phyloP scores from a whole-genome alignment of 2,113 vertebrate genomes.

The Garra rufa region DNA sequence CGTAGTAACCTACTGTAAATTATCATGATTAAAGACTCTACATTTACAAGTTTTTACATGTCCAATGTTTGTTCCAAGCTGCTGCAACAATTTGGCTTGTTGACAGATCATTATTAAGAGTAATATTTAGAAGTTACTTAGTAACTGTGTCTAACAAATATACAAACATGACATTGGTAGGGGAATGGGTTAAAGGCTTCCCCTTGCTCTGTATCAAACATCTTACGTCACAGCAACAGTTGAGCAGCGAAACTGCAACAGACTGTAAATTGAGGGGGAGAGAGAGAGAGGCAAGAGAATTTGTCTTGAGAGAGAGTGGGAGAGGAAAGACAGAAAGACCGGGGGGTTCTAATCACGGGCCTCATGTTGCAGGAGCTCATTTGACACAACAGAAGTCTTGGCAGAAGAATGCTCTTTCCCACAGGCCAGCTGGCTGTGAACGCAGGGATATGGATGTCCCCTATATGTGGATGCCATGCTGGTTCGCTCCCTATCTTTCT shows the following conservation, averaged over 20 bases:
- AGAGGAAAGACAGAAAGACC: slow-evolving; percentile 9
- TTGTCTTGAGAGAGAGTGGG: not conserved
- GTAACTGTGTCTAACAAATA: slow-evolving; percentile 19
- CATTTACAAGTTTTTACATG: too few relatives aligned
- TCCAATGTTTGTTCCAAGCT: not conserved
- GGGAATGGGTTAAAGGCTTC: slow-evolving; percentile 48
- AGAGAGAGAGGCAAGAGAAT: slow-evolving; percentile 14
- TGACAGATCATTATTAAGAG: not conserved
- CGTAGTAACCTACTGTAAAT: too few relatives aligned
- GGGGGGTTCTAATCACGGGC: slow-evolving; percentile 15
- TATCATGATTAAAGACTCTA: too few relatives aligned
- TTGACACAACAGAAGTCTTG: slow-evolving; percentile 30
- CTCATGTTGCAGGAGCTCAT: slow-evolving; percentile 32
- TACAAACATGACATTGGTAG: slow-evolving; percentile 8
- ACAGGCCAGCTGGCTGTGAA: slow-evolving; percentile 34
- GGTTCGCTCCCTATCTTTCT: slow-evolving; percentile 52
- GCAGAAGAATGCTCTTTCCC: slow-evolving; percentile 48
- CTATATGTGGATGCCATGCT: slow-evolving; percentile 31
- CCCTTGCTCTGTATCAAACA: slow-evolving; percentile 41
- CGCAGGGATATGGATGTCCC: slow-evolving; percentile 36
- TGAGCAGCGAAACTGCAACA: slow-evolving; percentile 6
- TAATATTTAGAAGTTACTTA: slow-evolving; percentile 8
- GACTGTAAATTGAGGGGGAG: slow-evolving; percentile 30
- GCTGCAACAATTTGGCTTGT: not conserved
- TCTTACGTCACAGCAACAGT: slow-evolving; percentile 53